These are phyloP conservation scores for Sorex araneus DNA, from an alignment of 2,113 vertebrate genomes.

Conservation along the genomic window DNA sequence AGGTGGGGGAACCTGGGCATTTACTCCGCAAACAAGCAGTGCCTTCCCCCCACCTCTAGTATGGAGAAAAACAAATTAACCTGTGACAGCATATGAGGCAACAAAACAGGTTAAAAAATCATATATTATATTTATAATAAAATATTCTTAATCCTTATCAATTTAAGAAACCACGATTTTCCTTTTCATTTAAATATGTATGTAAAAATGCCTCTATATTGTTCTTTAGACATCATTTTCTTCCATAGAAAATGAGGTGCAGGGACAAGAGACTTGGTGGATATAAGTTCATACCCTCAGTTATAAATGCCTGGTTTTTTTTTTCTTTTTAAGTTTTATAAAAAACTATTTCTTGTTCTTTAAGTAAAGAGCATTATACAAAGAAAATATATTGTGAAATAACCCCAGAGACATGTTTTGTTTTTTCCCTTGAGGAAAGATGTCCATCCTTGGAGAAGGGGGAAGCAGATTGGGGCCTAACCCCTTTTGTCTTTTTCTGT, in stretches of 20 bases:
- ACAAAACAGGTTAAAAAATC: slow-evolving; percentile 85
- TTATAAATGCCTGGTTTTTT: slow-evolving; percentile 86
- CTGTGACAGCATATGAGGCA: slow-evolving; percentile 77
- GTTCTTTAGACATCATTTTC: slow-evolving; percentile 87
- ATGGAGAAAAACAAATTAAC: slow-evolving; percentile 72
- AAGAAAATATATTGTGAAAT: slow-evolving; percentile 93
- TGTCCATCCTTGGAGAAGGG: slow-evolving; percentile 84
- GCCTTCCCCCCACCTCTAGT: slow-evolving; percentile 52
- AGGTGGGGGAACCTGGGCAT: not conserved
- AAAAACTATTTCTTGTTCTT: slow-evolving; percentile 92
- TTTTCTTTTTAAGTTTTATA: slow-evolving; percentile 87
- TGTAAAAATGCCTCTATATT: slow-evolving; percentile 88
- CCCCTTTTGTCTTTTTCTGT: slow-evolving; percentile 80
- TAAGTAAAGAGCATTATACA: slow-evolving; percentile 93
- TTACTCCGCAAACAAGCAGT: not conserved
- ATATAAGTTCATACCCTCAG: slow-evolving; percentile 89
- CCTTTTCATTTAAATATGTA: slow-evolving; percentile 84
- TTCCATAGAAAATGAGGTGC: slow-evolving; percentile 81
- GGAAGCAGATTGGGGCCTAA: slow-evolving; percentile 85
- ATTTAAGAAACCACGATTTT: slow-evolving; percentile 89
- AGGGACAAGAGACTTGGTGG: slow-evolving; percentile 88
- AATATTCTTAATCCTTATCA: slow-evolving; percentile 90
- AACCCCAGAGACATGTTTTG: slow-evolving; percentile 88
- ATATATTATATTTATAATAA: slow-evolving; percentile 89
- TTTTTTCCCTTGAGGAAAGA: slow-evolving; percentile 86